These are phyloP conservation scores for Phainopepla nitens DNA, from an alignment of 2,113 vertebrate species.

Conservation along the genomic window DNA sequence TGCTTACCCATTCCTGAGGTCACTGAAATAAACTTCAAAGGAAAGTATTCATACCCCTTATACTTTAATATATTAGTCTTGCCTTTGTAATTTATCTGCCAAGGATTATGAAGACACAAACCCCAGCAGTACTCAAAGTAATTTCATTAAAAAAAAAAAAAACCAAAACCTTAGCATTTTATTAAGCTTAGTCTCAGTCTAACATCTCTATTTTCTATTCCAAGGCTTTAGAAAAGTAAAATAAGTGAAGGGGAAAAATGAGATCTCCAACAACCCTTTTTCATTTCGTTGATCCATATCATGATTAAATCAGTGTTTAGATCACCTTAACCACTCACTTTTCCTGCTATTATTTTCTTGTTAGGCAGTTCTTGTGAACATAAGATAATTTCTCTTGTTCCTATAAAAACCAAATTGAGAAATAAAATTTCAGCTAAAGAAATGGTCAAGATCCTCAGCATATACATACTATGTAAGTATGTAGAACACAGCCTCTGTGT, in stretches of 20 bases:
- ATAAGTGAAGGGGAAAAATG: neutral
- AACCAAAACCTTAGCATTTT: neutral
- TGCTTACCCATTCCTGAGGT: neutral
- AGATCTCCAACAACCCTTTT: neutral
- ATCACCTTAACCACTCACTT: neutral
- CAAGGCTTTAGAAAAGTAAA: neutral
- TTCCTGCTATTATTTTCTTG: neutral
- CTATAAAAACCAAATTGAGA: neutral
- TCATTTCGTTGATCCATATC: neutral
- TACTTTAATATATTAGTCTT: neutral
- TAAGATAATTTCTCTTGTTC: neutral
- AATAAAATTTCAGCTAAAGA: neutral
- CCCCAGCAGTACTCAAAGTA: neutral
- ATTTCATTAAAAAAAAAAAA: neutral
- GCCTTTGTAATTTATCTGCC: neutral
- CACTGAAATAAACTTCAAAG: conserved; percentile 25
- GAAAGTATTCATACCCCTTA: neutral
- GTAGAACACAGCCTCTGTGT: neutral
- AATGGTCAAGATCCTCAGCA: neutral
- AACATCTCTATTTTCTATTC: neutral
- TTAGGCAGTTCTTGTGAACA: neutral
- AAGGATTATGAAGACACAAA: neutral
- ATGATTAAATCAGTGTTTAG: neutral
- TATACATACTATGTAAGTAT: neutral
- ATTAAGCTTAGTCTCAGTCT: neutral